A percentile compares a stretch with the other conserved stretches of the same genome.
Conservation (phyloP, 2,113 vertebrate genomes). For the Oryzias curvinotus region DNA sequence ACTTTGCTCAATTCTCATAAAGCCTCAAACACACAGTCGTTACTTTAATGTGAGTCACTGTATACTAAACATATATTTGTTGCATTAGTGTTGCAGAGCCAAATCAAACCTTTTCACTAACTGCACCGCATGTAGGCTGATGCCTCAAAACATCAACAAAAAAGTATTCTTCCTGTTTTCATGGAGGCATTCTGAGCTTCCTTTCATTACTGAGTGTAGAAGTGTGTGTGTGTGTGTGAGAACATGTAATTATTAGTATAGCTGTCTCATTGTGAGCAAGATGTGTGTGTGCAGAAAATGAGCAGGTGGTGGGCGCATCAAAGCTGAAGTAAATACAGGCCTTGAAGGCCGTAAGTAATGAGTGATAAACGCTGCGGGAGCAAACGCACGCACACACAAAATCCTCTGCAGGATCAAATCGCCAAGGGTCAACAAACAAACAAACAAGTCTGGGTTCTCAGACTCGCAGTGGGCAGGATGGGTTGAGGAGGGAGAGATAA, state of each 20-base stretch:
- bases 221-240: conserved; percentile 7
- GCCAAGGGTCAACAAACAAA: conserved; percentile 55
- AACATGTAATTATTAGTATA: conserved; percentile 17
- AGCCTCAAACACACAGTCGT: no score
- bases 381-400: conserved; percentile 3
- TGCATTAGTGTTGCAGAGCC: conserved; percentile 17
- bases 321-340: conserved; percentile 66
- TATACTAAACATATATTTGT: background rate
- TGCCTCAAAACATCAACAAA: no score
- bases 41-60: no score
- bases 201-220: conserved; percentile 27
- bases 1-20: no score
- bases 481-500: background rate
- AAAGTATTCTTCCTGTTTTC: conserved; percentile 34
- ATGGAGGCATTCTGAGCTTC: conserved; percentile 41
- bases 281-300: conserved; percentile 26
- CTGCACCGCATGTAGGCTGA: background rate
- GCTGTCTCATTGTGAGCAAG: conserved; percentile 18
- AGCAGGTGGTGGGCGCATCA: conserved; percentile 52
- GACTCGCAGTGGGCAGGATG: conserved; percentile 6
- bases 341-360: conserved; percentile 59
- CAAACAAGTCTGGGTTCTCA: conserved; percentile 34
- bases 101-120: no score
- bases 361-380: conserved; percentile 48
- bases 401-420: conserved; percentile 34